Evolutionary conservation across 2,113 vertebrate genomes (phyloP).

Genomic region (Megatriorchis doriae): DNA sequence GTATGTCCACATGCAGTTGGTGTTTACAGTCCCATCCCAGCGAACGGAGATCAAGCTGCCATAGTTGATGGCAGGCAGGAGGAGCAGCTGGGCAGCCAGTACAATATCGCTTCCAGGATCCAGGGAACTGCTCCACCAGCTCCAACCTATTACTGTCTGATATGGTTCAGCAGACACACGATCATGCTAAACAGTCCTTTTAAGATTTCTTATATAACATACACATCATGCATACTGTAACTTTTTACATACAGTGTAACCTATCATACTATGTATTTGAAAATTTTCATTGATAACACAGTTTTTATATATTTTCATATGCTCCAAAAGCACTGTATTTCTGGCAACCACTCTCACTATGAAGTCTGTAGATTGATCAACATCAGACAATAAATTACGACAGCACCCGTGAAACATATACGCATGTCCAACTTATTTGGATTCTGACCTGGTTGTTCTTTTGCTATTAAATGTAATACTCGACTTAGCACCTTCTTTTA

Average conservation of each 20-base stretch:
- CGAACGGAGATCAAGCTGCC: background rate
- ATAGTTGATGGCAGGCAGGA: background rate
- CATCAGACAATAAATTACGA: background rate
- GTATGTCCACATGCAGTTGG: rapidly evolving
- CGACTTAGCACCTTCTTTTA: background rate
- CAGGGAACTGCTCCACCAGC: background rate
- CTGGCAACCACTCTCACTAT: background rate
- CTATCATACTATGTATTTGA: background rate
- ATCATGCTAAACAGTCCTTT: background rate
- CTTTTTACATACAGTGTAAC: background rate
- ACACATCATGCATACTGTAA: rapidly evolving
- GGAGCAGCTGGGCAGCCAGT: background rate
- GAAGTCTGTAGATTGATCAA: background rate
- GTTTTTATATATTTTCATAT: background rate
- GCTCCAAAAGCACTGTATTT: background rate
- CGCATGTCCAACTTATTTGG: background rate
- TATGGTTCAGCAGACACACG: background rate
- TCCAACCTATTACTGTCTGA: background rate
- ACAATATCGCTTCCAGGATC: background rate
- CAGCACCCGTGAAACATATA: rapidly evolving
- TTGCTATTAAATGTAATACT: background rate
- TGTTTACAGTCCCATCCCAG: background rate
- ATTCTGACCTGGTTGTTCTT: background rate
- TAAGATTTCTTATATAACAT: background rate
- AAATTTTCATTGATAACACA: background rate